These are phyloP conservation scores for Microchrysa polita DNA, from an alignment of 2,888 invertebrate species.

Conservation along the genomic window DNA sequence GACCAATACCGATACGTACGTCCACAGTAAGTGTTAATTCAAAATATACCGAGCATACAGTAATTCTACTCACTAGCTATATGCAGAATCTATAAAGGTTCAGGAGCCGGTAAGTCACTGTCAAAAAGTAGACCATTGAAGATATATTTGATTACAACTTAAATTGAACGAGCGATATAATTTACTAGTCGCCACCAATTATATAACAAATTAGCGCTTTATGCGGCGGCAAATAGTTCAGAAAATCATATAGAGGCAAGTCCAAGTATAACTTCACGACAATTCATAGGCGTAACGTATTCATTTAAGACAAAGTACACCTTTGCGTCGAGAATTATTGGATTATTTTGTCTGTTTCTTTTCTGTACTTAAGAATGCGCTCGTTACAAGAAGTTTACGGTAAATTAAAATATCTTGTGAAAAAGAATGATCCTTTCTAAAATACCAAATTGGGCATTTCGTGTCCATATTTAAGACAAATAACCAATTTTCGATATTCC, in stretches of 20 bases:
- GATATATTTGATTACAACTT: slow-evolving; percentile 36
- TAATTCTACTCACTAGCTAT: too few relatives aligned
- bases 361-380: background rate
- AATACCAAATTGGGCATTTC: too few relatives aligned
- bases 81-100: slow-evolving; percentile 13
- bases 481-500: too few relatives aligned
- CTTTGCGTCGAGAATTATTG: background rate
- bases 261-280: slow-evolving; percentile 1
- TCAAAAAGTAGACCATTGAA: slow-evolving; percentile 15
- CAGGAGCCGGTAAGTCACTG: slow-evolving; percentile 24
- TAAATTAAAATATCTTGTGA: background rate
- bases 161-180: slow-evolving; percentile 37
- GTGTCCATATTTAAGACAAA: too few relatives aligned
- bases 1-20: too few relatives aligned
- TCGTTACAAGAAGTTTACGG: background rate
- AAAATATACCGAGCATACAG: too few relatives aligned
- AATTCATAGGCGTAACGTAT: background rate
- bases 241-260: too few relatives aligned
- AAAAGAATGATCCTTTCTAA: background rate
- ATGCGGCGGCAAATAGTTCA: background rate
- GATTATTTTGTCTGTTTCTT: background rate
- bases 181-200: slow-evolving; percentile 47
- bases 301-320: background rate
- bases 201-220: slow-evolving; percentile 48
- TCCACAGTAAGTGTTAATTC: too few relatives aligned